Evolutionary conservation across 2,797 vertebrate species (phyloP).

Genomic region (Etheostoma perlongum): DNA sequence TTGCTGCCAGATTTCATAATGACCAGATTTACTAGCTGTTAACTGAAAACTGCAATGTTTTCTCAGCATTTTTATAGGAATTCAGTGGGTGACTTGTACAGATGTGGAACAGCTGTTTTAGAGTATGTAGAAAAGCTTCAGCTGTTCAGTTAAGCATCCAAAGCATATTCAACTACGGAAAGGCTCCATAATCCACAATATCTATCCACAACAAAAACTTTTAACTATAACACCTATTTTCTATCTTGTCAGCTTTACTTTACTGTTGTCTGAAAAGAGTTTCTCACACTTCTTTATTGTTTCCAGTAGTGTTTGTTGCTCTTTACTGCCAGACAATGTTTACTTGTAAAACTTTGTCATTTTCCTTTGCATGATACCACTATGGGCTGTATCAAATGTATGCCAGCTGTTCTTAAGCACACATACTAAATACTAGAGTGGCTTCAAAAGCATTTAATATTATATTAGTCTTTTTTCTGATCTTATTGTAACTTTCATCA

Average conservation of each 20-base stretch:
- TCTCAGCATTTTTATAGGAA: not conserved
- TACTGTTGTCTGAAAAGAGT: not conserved
- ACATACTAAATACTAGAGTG: not conserved
- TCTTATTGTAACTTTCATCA: not conserved
- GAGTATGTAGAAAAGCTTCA: not conserved
- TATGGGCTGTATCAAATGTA: not conserved
- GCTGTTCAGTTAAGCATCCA: not conserved
- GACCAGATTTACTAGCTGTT: not conserved
- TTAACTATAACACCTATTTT: not conserved
- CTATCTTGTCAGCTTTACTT: not conserved
- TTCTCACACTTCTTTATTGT: not conserved
- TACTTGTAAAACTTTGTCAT: not conserved
- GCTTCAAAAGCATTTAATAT: not conserved
- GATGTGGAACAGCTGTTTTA: conserved; percentile 1
- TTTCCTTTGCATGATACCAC: not conserved
- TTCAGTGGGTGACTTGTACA: not conserved
- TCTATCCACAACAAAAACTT: not conserved
- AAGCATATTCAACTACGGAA: not conserved
- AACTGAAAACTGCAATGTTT: conserved; percentile 12
- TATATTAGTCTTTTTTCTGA: not conserved
- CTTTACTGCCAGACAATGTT: not conserved
- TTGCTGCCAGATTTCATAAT: conserved; percentile 33
- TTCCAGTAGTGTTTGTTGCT: not conserved
- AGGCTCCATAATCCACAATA: not conserved
- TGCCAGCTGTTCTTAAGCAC: not conserved